Evolutionary conservation across 2,797 vertebrate genomes (phyloP), one percentile per base, ranked within the genome.

Genomic region (Parambassis ranga): DNA sequence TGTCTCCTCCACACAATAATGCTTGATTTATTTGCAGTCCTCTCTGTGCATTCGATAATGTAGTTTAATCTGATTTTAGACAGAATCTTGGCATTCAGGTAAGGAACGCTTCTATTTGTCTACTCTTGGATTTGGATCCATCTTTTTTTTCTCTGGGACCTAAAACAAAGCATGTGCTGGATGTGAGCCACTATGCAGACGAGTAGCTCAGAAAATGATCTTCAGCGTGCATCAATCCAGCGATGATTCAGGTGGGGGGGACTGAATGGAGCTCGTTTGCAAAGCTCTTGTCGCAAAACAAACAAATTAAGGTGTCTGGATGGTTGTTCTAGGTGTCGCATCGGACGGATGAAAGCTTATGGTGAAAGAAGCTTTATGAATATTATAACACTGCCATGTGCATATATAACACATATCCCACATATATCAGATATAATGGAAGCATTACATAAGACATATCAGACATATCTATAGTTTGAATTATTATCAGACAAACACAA

Each of bases 161-260:
- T 66, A 69, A 89, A 89, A 88, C 87, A 90, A 87, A 89, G 89
- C 77, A 28, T 71, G 64, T 36, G 69, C 79, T 91, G 89, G 89
- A 87, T 71, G 61, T 41, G 65, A 82, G 85, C 88, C 88, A 91
- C 83, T 75, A 71, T 78, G 79, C 66, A 86, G 75, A 83, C 76
- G 76, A 87, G 78, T 71, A 71, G 81, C 86, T 79, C 83, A 80
- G 85, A 87, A 86, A 85, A 86, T 83, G 75, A 90, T 90, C 84
- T 81, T 81, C 69, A 67, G 72, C 68, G 27, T 65, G 72, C 79
- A 86, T 84, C 74, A 87, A 83, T 84, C 79, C 82, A 70, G 75
- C 67, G 59, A 66, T 75, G 75, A 85, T 83, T 88, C 75, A 82
- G 74, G 79, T 85, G 78, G 75, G 66, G 66, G 64, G 63, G 81